Evolutionary conservation across 2,888 invertebrate species (phyloP), one percentile per base, ranked within the genome.

Genomic region (Brenthis ino): DNA sequence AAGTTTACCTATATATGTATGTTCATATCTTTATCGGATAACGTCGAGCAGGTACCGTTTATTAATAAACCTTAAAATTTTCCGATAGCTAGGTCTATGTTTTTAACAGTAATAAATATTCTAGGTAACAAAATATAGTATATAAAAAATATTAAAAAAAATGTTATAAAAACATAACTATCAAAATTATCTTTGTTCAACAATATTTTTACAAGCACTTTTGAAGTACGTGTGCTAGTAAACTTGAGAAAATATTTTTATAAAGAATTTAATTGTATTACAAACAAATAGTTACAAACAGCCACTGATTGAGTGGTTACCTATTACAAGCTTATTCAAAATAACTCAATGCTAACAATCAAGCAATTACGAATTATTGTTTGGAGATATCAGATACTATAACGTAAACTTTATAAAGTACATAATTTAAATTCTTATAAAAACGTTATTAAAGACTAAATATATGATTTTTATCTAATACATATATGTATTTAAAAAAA

Each of bases 341-440:
- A 70, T 43, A 47, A 48, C 54, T 69, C 68, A 60, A 70, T 58
- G 65, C 64, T 43, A 43, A 67, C 64, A 70, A 66, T 66, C 64
- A 64, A 50, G 16, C 69, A 63, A 65, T 65, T 63, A 65, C 33
- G 43, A 50, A 50, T 50, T 61, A 68, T 68, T 65, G 69, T 69
- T 55, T 58, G 66, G n/a, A 57, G 5, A n/a, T 63, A 33, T n/a
- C 11, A 43, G 11, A 43, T 60, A n/a, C 24, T 48, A 8, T 58
- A 24, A 28, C 28, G n/a, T n/a, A 60, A 50, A 50, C 50, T 5
- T 28, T n/a, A 12, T 28, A 58, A 60, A 28, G n/a, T 33, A 6
- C n/a, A 60, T 16, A 60, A 50, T 60, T 50, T 50, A 16, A 60
- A 6, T 60, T 12, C 28, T 16, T 60, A 60, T 60, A 16, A n/a